These are phyloP conservation scores for Hippoglossus stenolepis DNA, from an alignment of 2,113 vertebrate species.

Conservation along the genomic window DNA sequence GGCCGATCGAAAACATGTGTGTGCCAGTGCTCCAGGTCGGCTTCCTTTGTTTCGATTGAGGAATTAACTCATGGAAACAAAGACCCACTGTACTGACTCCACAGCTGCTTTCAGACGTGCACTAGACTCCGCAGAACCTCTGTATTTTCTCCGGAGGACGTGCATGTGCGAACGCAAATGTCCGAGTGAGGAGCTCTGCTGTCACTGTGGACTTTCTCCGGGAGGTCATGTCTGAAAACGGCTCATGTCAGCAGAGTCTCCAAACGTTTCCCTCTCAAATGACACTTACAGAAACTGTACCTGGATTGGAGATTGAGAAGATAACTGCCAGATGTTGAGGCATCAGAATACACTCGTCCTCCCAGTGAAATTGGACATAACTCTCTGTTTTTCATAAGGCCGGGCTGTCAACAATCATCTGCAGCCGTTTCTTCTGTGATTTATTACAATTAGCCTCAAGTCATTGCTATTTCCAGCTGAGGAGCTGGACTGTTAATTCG, in stretches of 20 bases:
- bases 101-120: no score
- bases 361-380: constrained; percentile 25
- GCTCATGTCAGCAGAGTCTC: constrained; percentile 1
- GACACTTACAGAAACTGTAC: constrained; percentile 14
- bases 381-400: constrained; percentile 19
- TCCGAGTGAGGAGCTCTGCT: no score
- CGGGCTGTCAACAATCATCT: constrained; percentile 29
- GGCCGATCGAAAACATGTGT: constrained; percentile 69
- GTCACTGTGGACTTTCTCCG: no score
- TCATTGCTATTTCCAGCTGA: constrained; percentile 50
- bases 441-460: constrained; percentile 58
- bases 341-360: constrained; percentile 25
- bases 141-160: no score
- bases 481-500: constrained; percentile 53
- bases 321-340: constrained; percentile 35
- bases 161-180: no score
- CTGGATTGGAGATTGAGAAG: constrained; percentile 8
- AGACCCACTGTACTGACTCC: constrained; percentile 35
- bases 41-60: background rate
- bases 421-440: constrained; percentile 40
- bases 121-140: no score
- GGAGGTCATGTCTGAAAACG: background rate
- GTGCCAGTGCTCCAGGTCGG: constrained; percentile 21
- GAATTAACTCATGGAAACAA: constrained; percentile 35
- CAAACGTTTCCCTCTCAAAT: constrained; percentile 9